Base-by-base conservation (phyloP, 2,888 invertebrate genomes). In the Scaptomyza parva region DNA sequence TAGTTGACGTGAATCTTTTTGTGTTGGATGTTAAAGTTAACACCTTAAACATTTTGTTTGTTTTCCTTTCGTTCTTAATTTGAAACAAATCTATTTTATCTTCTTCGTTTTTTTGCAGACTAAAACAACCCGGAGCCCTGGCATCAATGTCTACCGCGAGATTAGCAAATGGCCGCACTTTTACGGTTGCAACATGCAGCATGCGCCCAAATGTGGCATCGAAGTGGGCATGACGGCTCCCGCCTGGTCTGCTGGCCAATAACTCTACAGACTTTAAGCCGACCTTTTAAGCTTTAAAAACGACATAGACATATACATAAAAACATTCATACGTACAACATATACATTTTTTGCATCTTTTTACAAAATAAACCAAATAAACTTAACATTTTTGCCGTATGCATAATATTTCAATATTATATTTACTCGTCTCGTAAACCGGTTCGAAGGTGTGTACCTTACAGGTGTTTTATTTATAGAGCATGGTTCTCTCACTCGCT, bases 111-210 rank as follows among this genome's bases (percentile, higher is more conserved):
- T 7, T 22, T 71, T 37, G 2, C 57, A 91, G 91, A 93, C 93
- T 0, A 88, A 76, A 54, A 41, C 68, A 0, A 92, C 93, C 1
- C 78, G 82, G 26, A 93, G 93, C 86, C 94, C 94, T 1, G 94
- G 94, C 3, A 75, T 76, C 8, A 91, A 92, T 85, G 91, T 93
- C 1, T 93, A 92, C 58, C 89, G 90, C 24, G 90, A 92, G 71
- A 92, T 94, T 14, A 90, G 91, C 33, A 91, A 88, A 8, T 93
- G 93, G 93, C 92, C 92, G 1, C 92, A 93, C 79, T 93, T 90
- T 78, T 91, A 90, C 77, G 83, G 79, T 6, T 92, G 91, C 63
- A 82, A 89, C 51, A 84, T 82, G 74, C 47, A 78, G 3, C 72
- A 69, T n/a, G 75, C 84, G 30, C 85, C 84, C 20, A 75, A 70